phyloP scores from a whole-genome alignment of 2,113 vertebrate species.

The Embiotoca jacksoni region DNA sequence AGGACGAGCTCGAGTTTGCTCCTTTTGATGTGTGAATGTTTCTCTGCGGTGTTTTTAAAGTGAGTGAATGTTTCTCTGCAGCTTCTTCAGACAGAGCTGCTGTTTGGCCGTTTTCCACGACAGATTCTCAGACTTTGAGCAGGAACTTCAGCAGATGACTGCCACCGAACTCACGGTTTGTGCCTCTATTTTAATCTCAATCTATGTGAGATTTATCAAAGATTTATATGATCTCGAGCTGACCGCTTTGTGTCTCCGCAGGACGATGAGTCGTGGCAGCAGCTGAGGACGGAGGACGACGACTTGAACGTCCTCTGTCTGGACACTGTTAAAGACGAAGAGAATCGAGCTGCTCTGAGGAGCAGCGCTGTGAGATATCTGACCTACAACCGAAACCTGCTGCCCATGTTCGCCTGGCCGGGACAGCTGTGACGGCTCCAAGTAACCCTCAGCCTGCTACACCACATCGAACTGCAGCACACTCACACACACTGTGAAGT shows the following conservation, averaged over 20 bases:
- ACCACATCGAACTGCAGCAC: no score
- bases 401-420: constrained; percentile 89
- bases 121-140: constrained; percentile 92
- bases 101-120: constrained; percentile 92
- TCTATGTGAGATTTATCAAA: no score
- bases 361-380: constrained; percentile 85
- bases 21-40: background rate
- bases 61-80: constrained; percentile 68
- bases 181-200: background rate
- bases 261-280: constrained; percentile 39
- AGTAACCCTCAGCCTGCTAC: no score
- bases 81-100: constrained; percentile 94
- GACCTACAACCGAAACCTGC: constrained; percentile 87
- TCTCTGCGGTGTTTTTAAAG: background rate
- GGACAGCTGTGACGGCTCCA: constrained; percentile 54
- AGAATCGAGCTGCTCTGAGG: constrained; percentile 72
- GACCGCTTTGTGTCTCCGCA: constrained; percentile 28
- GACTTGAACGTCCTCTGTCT: constrained; percentile 62
- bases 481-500: background rate
- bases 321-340: constrained; percentile 43
- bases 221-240: background rate
- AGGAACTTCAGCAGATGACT: constrained; percentile 88
- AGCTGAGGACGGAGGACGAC: constrained; percentile 58
- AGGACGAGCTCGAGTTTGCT: no score
- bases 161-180: constrained; percentile 80